Evolutionary conservation across 2,797 vertebrate species (phyloP), one percentile per base, ranked within the genome.

Genomic region (Oreonectes daqikongensis): DNA sequence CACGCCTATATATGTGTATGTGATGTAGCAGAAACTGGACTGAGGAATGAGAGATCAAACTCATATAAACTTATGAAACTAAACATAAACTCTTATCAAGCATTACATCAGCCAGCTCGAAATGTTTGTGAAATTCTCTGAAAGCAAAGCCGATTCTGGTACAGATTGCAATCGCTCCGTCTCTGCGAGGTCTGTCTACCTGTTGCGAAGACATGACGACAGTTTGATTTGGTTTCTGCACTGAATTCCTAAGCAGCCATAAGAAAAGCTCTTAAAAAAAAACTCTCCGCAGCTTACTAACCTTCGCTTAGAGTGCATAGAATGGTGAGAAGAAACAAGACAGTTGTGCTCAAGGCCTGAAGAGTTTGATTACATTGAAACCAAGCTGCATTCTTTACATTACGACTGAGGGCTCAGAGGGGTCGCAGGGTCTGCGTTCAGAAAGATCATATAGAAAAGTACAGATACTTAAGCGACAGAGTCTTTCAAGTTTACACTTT

Each of bases 61-160:
- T 71, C 28, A 26, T n/a, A 71, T 77, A 78, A 75, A 20, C 46
- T 60, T 44, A 24, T 24, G 52, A n/a, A n/a, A n/a, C n/a, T n/a
- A n/a, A n/a, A n/a, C n/a, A n/a, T n/a, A n/a, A n/a, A 75, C 63
- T 70, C 52, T 76, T 79, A 80, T 82, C 74, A 66, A 28, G 15
- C 17, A 11, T 46, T 76, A 52, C 57, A 80, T 76, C 72, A 10
- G 50, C 20, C 26, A 24, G 7, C 63, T 72, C 3, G 2, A 63
- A 63, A 69, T 61, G n/a, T 77, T 72, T 61, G 44, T 40, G 60
- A 57, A 70, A 42, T 67, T 72, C n/a, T 69, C 55, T 30, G 40
- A 76, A 55, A 72, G 57, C 66, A 69, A 79, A 72, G 57, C 72
- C 67, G 9, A 30, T 75, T 17, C 57, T 30, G 30, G 30, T 46